Evolutionary conservation across 2,888 invertebrate genomes (phyloP).

Genomic region (Gandaritis pyraliata): DNA sequence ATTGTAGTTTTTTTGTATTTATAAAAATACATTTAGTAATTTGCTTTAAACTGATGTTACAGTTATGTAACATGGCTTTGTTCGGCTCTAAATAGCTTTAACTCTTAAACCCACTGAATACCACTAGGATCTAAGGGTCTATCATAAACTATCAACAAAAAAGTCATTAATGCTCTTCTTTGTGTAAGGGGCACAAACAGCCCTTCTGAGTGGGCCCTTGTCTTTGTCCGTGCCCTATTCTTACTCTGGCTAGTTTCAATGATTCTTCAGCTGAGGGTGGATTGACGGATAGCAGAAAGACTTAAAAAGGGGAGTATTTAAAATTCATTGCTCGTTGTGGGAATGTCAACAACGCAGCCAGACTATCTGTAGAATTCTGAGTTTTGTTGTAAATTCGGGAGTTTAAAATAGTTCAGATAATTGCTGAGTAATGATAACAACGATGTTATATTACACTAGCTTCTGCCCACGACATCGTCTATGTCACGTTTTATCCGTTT

Average conservation of each 20-base stretch:
- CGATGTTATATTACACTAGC: not conserved
- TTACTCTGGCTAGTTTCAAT: slow-evolving; percentile 28
- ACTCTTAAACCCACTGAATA: slow-evolving; percentile 6
- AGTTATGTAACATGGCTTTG: no score
- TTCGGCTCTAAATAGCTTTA: no score
- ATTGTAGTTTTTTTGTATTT: no score
- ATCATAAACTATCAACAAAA: slow-evolving; percentile 30
- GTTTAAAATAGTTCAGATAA: slow-evolving; percentile 18
- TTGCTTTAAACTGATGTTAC: no score
- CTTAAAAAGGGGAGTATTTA: slow-evolving; percentile 30
- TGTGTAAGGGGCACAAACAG: slow-evolving; percentile 33
- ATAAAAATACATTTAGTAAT: no score
- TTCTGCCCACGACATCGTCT: no score
- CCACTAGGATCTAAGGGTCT: slow-evolving; percentile 2
- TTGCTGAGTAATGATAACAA: slow-evolving; percentile 16
- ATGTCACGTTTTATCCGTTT: no score
- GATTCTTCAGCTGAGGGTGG: slow-evolving; percentile 26
- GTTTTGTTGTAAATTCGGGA: slow-evolving; percentile 24
- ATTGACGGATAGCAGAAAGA: slow-evolving; percentile 26
- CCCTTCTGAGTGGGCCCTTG: slow-evolving; percentile 30
- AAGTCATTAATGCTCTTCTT: slow-evolving; percentile 30
- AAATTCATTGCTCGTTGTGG: slow-evolving; percentile 28
- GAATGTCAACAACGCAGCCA: slow-evolving; percentile 26
- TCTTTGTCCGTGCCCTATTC: slow-evolving; percentile 35
- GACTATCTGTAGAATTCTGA: slow-evolving; percentile 28